Conservation (phyloP, 2,888 invertebrate genomes). For the Nomada lathburiana region DNA sequence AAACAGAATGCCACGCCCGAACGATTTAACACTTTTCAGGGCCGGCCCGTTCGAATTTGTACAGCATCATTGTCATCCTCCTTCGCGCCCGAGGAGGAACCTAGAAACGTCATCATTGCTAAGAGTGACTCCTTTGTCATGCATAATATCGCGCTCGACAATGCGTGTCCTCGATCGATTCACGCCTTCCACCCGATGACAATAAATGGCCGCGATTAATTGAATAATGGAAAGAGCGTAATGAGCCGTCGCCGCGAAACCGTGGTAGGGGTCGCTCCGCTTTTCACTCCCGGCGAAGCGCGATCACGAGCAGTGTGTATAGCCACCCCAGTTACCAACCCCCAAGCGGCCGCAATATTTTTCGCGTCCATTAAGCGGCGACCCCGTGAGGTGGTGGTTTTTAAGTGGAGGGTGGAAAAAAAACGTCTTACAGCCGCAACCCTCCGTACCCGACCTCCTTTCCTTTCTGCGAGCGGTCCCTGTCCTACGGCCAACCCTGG, state of each 20-base stretch:
- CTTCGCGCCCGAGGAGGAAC: not conserved
- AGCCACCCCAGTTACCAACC: constrained; percentile 47
- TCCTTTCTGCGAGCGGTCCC: not conserved
- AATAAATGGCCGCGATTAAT: constrained; percentile 80
- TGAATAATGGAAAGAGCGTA: constrained; percentile 80
- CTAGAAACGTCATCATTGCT: constrained; percentile 30
- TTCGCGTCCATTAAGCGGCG: constrained; percentile 78
- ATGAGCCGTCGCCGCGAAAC: constrained; percentile 70
- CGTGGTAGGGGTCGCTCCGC: constrained; percentile 10
- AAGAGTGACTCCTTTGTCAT: constrained; percentile 30
- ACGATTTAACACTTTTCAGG: constrained; percentile 65
- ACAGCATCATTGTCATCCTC: no score
- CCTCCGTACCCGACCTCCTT: not conserved
- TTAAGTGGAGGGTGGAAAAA: constrained; percentile 60
- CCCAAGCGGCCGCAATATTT: constrained; percentile 77
- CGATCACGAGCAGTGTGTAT: constrained; percentile 46
- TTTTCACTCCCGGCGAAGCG: constrained; percentile 60
- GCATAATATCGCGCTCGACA: constrained; percentile 76
- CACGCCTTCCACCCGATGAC: constrained; percentile 70
- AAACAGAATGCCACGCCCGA: constrained; percentile 43
- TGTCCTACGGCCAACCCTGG: not conserved
- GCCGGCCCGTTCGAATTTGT: no score
- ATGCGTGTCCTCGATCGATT: constrained; percentile 78
- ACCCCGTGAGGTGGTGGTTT: constrained; percentile 64
- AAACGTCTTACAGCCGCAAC: constrained; percentile 53